Percentiles rank a stretch among this genome's conserved stretches.
These are phyloP conservation scores for Drosophila eugracilis DNA, from an alignment of 1,140 invertebrate genomes.

Conservation along the genomic window DNA sequence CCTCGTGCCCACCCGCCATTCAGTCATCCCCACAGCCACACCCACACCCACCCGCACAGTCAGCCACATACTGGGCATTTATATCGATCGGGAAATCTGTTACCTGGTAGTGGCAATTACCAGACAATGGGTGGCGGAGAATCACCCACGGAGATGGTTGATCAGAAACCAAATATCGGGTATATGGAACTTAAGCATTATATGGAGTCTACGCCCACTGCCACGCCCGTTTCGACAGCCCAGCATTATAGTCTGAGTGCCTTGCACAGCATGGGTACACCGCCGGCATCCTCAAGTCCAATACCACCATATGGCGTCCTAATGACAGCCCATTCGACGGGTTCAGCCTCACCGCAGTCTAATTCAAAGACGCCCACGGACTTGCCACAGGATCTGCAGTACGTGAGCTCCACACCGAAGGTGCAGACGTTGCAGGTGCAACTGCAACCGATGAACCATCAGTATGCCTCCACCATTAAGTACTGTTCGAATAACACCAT, in stretches of 20 bases:
- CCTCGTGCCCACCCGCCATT: conserved; percentile 33
- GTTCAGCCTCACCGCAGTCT: conserved; percentile 68
- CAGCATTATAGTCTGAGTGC: conserved; percentile 63
- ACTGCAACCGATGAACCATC: conserved; percentile 71
- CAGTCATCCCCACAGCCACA: conserved; percentile 37
- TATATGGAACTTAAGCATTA: conserved; percentile 82
- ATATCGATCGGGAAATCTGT: conserved; percentile 65
- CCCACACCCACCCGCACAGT: conserved; percentile 37
- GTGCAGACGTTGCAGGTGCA: conserved; percentile 62
- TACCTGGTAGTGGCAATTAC: conserved; percentile 61
- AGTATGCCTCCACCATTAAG: conserved; percentile 80
- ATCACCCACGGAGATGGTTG: conserved; percentile 72
- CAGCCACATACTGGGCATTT: conserved; percentile 37
- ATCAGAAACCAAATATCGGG: conserved; percentile 74
- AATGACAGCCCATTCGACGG: conserved; percentile 60
- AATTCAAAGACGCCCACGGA: conserved; percentile 69
- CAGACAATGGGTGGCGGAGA: conserved; percentile 57
- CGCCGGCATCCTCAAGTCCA: conserved; percentile 76
- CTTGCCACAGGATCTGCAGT: conserved; percentile 64
- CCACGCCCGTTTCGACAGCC: conserved; percentile 38
- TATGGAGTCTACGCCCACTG: conserved; percentile 50
- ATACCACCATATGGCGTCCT: conserved; percentile 63
- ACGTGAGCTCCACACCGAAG: conserved; percentile 59
- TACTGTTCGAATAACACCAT: conserved; percentile 81
- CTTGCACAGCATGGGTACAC: conserved; percentile 71